Evolutionary conservation across 2,797 vertebrate species (phyloP).

Genomic region (Tapirus indicus): DNA sequence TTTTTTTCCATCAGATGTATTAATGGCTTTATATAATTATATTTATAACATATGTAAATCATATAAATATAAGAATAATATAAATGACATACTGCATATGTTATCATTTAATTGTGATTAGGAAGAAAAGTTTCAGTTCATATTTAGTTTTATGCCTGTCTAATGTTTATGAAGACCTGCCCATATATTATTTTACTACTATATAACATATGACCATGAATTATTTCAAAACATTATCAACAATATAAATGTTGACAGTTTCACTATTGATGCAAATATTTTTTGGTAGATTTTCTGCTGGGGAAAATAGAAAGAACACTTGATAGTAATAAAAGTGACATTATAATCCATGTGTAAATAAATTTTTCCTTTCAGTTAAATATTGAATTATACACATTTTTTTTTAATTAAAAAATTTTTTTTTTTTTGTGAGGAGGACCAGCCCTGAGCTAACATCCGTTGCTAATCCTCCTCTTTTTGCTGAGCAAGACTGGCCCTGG

Average conservation of each 20-base stretch:
- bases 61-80: background rate
- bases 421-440: background rate
- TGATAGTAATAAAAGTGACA: background rate
- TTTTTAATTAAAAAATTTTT: too few relatives aligned
- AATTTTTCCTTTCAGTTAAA: background rate
- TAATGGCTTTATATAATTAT: background rate
- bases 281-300: background rate
- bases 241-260: background rate
- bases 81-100: background rate
- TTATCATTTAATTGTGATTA: background rate
- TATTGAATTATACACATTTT: background rate
- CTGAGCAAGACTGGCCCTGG: too few relatives aligned
- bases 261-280: background rate
- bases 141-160: background rate
- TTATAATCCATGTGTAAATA: background rate
- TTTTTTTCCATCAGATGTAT: background rate
- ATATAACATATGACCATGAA: background rate
- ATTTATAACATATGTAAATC: too few relatives aligned
- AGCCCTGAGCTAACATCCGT: too few relatives aligned
- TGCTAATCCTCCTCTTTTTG: too few relatives aligned
- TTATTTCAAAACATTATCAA: background rate
- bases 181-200: background rate
- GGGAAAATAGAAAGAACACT: background rate
- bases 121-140: background rate
- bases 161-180: background rate